Base-by-base conservation (phyloP, 2,113 vertebrate genomes). In the Orientallactaga bullata region DNA sequence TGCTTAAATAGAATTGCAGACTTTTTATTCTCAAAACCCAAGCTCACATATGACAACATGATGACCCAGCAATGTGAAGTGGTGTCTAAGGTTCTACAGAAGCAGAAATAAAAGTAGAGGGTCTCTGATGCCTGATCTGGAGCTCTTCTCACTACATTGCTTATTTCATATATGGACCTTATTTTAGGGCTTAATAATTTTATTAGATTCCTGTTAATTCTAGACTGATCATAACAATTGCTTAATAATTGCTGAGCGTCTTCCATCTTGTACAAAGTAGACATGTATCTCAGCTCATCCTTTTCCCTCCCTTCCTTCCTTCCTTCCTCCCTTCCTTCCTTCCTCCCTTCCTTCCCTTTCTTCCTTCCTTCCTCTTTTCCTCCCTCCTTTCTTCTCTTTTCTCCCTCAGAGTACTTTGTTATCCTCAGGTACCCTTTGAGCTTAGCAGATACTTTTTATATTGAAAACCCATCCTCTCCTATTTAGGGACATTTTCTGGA, bases 401-500 rank as follows among this genome's bases (percentile, higher is more conserved):
- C 32, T 55, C 69, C 35, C 20, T 72, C 35, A 77, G 17, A 17
- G 6, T 24, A 63, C 89, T 74, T 88, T 71, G 8, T 90, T 51
- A 90, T 16, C 10, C 15, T 55, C 12, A 3, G 55, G 12, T 55
- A 15, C 17, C 60, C 26, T 73, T 91, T 90, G 17, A 85, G 17
- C 18, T 80, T 26, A 51, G 55, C 84, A 35, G 11, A 9, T 79
- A 37, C 21, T 90, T 90, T 15, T 51, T 72, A 47, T 47, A 47
- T n/a, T 81, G 42, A 23, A 95, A 85, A 90, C 8, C 39, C 21
- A 76, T 51, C 26, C 32, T 24, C 17, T 93, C 69, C 28, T 24
- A 60, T 94, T 89, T 72, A 66, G 60, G 65, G 26, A 63, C 66
- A 28, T 74, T 81, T 58, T 90, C 81, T 92, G 55, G 55, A 47